These are phyloP conservation scores for Gastrophysa polygoni DNA, from an alignment of 2,888 invertebrate genomes.

Conservation along the genomic window DNA sequence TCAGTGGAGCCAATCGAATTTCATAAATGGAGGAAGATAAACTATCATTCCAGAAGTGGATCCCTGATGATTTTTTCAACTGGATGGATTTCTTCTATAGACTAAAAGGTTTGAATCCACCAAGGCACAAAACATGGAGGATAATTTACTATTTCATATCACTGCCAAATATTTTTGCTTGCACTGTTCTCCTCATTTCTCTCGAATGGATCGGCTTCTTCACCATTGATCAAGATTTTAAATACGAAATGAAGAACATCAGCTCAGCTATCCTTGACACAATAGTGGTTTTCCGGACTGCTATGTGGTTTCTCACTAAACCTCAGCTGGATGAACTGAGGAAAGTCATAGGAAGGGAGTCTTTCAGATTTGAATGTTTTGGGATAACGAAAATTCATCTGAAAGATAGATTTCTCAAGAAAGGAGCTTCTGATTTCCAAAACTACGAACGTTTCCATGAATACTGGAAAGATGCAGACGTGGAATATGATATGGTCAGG, in stretches of 20 bases:
- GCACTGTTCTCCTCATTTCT: background rate
- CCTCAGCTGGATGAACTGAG: conserved; percentile 1
- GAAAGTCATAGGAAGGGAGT: conserved; percentile 1
- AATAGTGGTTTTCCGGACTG: conserved; percentile 13
- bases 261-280: conserved; percentile 16
- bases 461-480: background rate
- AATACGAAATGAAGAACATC: conserved; percentile 17
- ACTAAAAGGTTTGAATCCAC: conserved; percentile 18
- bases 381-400: conserved; percentile 1
- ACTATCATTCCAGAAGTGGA: conserved; percentile 6
- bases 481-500: background rate
- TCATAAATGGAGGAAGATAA: background rate
- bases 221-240: conserved; percentile 9
- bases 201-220: conserved; percentile 16
- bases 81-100: conserved; percentile 19
- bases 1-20: no score
- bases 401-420: background rate
- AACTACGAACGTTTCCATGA: no score
- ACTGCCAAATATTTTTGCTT: conserved; percentile 15
- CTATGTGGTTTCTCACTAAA: conserved; percentile 14
- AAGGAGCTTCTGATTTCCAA: no score
- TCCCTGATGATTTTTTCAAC: conserved; percentile 16
- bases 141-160: conserved; percentile 14
- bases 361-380: conserved; percentile 23
- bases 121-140: conserved; percentile 12